A percentile compares a stretch with the other conserved stretches of the same genome.
Conservation (phyloP, 2,113 vertebrate genomes). For the Gallinago jamesoni region DNA sequence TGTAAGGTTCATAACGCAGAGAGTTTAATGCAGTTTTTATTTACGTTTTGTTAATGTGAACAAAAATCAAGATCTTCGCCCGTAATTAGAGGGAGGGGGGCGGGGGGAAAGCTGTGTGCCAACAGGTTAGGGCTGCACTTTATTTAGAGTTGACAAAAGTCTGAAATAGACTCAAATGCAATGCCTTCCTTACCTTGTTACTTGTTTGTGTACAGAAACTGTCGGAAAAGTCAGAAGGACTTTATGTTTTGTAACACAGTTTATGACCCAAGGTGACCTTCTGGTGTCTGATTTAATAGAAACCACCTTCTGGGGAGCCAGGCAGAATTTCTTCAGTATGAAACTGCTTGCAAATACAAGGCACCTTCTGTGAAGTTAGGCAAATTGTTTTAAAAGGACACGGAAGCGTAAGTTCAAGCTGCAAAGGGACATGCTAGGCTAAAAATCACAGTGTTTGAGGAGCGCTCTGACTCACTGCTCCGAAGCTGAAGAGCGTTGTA, state of each 20-base stretch:
- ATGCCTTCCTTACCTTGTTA: neutral
- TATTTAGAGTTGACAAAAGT: neutral
- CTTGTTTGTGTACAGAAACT: neutral
- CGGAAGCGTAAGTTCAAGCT: slow-evolving; percentile 41
- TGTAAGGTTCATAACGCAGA: neutral
- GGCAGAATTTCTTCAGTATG: slow-evolving; percentile 23
- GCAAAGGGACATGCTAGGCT: slow-evolving; percentile 29
- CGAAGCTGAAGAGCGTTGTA: neutral
- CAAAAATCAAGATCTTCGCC: neutral
- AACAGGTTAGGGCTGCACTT: neutral
- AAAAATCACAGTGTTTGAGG: neutral
- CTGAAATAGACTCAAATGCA: slow-evolving; percentile 6
- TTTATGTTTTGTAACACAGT: slow-evolving; percentile 27
- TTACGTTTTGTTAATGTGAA: neutral
- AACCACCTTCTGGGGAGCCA: slow-evolving; percentile 25
- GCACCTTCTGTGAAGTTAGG: slow-evolving; percentile 41
- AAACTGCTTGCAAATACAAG: slow-evolving; percentile 38
- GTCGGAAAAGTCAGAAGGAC: slow-evolving; percentile 2
- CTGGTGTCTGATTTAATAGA: slow-evolving; percentile 14
- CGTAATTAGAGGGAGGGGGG: accelerated
- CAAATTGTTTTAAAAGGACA: slow-evolving; percentile 11
- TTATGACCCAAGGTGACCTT: slow-evolving; percentile 46
- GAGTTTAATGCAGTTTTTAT: neutral
- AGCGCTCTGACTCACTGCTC: slow-evolving; percentile 41
- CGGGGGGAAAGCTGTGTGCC: neutral